phyloP scores from a whole-genome alignment of 1,140 invertebrate species.

The Augochlora pura region DNA sequence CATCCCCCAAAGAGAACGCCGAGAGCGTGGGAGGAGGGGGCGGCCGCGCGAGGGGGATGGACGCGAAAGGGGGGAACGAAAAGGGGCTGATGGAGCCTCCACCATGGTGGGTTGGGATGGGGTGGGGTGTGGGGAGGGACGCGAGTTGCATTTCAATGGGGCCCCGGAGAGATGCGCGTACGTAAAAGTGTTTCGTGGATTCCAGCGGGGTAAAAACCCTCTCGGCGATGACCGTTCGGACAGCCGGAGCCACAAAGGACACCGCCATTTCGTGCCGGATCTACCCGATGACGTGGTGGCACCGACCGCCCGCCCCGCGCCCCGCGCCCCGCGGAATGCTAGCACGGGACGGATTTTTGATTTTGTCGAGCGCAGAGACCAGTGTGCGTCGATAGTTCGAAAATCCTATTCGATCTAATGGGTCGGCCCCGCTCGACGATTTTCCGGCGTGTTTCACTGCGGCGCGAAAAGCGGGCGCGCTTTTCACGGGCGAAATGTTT shows the following conservation, averaged over 20 bases:
- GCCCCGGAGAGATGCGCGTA: constrained; percentile 58
- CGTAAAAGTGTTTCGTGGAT: constrained; percentile 74
- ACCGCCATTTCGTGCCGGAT: constrained; percentile 62
- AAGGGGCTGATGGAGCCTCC: constrained; percentile 62
- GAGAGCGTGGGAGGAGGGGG: constrained; percentile 16
- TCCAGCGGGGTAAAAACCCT: constrained; percentile 72
- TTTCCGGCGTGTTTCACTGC: no score
- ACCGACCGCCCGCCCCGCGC: constrained; percentile 41
- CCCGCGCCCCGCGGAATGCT: constrained; percentile 39
- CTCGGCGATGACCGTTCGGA: constrained; percentile 60
- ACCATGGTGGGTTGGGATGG: no score
- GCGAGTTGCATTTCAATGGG: constrained; percentile 74
- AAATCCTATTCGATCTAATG: background rate
- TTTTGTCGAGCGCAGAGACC: constrained; percentile 1
- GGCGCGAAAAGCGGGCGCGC: no score
- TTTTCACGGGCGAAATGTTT: no score
- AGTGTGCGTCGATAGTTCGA: background rate
- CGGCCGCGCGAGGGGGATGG: constrained; percentile 5
- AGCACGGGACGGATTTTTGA: constrained; percentile 36
- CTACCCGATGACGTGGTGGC: constrained; percentile 41
- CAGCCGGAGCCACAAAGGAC: constrained; percentile 66
- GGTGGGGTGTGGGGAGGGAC: no score
- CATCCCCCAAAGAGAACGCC: constrained; percentile 55
- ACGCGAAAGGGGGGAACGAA: constrained; percentile 14
- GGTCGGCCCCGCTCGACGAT: no score